Evolutionary conservation across 2,888 invertebrate genomes (phyloP).

Genomic region (Lacanobia oleracea): DNA sequence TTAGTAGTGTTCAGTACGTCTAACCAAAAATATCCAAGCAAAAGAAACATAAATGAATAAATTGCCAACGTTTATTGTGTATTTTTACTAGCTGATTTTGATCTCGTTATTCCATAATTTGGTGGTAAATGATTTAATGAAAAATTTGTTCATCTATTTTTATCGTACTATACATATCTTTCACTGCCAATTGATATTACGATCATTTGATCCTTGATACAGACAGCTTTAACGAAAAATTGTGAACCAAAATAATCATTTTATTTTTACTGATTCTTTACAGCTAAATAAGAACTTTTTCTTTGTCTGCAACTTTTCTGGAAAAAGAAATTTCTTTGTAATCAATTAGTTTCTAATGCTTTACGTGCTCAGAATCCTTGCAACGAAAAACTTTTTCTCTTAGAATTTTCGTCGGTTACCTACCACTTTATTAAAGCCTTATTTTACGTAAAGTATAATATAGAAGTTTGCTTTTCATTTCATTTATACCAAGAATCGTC

Average conservation of each 20-base stretch:
- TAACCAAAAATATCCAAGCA: too few species aligned
- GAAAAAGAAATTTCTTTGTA: constrained; percentile 7
- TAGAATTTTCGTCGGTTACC: constrained; percentile 1
- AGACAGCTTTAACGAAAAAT: neutral
- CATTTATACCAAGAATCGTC: neutral
- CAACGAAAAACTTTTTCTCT: constrained; percentile 2
- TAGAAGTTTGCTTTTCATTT: neutral
- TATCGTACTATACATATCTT: too few species aligned
- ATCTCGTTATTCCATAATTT: too few species aligned
- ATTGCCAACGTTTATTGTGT: too few species aligned
- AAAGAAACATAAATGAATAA: too few species aligned
- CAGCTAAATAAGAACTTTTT: neutral
- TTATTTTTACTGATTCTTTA: neutral
- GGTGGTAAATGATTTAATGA: too few species aligned
- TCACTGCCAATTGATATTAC: neutral
- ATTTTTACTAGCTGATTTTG: too few species aligned
- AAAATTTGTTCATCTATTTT: too few species aligned
- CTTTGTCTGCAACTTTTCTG: neutral
- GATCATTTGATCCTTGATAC: neutral
- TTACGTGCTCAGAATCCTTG: constrained; percentile 23
- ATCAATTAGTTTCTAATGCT: constrained; percentile 26
- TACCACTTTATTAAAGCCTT: neutral
- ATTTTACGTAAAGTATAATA: neutral
- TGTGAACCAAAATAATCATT: neutral
- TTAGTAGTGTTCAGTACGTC: too few species aligned